Base-by-base conservation (phyloP, 2,113 vertebrate species). In the Setophaga kirtlandii region DNA sequence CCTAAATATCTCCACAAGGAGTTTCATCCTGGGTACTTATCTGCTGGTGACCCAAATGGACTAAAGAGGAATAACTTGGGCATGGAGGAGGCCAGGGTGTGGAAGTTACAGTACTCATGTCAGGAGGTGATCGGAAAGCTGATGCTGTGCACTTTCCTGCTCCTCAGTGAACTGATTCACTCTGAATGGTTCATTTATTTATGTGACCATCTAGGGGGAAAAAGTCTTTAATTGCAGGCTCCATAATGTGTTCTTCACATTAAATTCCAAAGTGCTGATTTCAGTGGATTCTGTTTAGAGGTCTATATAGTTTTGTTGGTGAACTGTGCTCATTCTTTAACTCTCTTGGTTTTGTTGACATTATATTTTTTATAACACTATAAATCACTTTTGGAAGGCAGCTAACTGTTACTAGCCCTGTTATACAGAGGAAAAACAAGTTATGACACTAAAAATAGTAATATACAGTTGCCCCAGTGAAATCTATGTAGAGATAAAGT, bases 231-330 rank as follows among this genome's bases (percentile, higher is more conserved):
- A 97, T 96, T 97, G 93, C 94, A 94, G 89, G 31, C 94, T 97
- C 93, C 96, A 95, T 94, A 95, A 97, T 94, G 94, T 96, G 91
- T 93, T 96, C 96, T 96, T 94, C 96, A 78, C 96, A 96, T 97
- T 96, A 95, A 97, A 95, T 95, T 93, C 91, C 86, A 89, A 96
- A 97, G 96, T 96, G 96, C 96, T 97, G 96, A 97, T 97, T 97
- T 94, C 96, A 94, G 86, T 94, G 85, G 83, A 89, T 95, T 96
- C 93, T 94, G 64, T 91, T 96, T 95, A 97, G 95, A 97, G 95
- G 94, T 93, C 94, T 89, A 94, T 95, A 96, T 89, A 95, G 96
- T 94, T 95, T 94, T 13, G 71, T 49, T 89, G 88, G 79, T 83
- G 89, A 94, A 73, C 87, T 89, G 73, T 89, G 65, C 64, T 92